Percentiles rank a stretch among this genome's conserved stretches.
phyloP scores from a whole-genome alignment of 2,888 invertebrate genomes.

The Blastobasis adustella region DNA sequence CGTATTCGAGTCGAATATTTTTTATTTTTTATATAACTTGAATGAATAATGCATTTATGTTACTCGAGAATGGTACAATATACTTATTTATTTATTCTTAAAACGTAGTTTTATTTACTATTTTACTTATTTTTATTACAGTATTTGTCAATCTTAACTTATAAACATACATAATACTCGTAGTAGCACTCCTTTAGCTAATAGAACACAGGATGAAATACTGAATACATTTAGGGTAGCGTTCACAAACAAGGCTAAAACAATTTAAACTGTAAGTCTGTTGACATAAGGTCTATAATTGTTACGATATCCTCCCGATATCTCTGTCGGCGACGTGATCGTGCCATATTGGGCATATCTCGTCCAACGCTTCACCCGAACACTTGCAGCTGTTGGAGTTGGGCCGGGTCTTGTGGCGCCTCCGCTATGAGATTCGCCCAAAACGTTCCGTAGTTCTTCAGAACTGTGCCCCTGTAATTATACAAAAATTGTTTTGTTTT shows the following conservation, averaged over 20 bases:
- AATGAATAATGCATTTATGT: constrained; percentile 4
- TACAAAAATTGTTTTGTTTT: too few species aligned
- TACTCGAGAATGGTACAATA: constrained; percentile 18
- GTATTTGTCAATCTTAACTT: constrained; percentile 3
- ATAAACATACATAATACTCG: too few species aligned
- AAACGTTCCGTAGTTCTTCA: constrained; percentile 84
- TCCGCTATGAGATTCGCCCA: constrained; percentile 82
- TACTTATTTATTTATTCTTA: background rate
- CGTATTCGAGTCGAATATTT: background rate
- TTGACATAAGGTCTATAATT: too few species aligned
- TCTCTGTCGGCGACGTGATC: too few species aligned
- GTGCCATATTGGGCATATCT: too few species aligned
- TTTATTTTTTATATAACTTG: background rate
- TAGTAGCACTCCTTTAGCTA: too few species aligned
- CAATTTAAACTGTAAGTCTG: too few species aligned
- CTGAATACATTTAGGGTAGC: too few species aligned
- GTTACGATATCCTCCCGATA: too few species aligned
- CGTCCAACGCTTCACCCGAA: constrained; percentile 25
- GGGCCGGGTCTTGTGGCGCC: constrained; percentile 53
- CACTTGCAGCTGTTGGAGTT: constrained; percentile 33
- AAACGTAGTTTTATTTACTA: background rate
- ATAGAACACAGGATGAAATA: too few species aligned
- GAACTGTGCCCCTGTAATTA: constrained; percentile 81
- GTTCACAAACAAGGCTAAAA: too few species aligned
- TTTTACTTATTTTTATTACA: background rate